Evolutionary conservation across 2,888 invertebrate species (phyloP).

Genomic region (Latrodectus elegans): DNA sequence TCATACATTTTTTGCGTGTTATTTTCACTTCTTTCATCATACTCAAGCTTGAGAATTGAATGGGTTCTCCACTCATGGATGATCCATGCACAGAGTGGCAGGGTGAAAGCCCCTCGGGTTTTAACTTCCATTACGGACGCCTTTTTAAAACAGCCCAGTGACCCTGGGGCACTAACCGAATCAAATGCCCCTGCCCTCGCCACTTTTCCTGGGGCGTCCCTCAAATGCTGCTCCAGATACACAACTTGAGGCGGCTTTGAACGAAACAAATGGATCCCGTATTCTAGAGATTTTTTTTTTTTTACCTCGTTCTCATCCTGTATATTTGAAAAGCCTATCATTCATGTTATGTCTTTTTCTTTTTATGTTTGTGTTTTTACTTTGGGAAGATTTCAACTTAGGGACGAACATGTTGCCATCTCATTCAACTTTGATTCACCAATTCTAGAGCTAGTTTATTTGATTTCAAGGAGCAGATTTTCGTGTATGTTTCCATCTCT

Average conservation of each 20-base stretch:
- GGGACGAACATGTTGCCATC: too few species aligned
- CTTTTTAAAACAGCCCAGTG: constrained; percentile 35
- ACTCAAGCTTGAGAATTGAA: not conserved
- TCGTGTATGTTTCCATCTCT: too few species aligned
- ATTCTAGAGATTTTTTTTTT: not conserved
- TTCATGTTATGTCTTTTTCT: not conserved
- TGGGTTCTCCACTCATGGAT: not conserved
- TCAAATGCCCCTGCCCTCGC: constrained; percentile 28
- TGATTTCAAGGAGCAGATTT: too few species aligned
- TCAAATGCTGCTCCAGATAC: constrained; percentile 45
- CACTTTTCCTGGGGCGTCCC: constrained; percentile 6
- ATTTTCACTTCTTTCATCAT: not conserved
- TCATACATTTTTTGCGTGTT: not conserved
- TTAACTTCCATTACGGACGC: constrained; percentile 47
- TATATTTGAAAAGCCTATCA: constrained; percentile 27
- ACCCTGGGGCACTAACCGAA: constrained; percentile 52
- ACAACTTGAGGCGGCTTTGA: constrained; percentile 32
- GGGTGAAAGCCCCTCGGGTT: constrained; percentile 29
- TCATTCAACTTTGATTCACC: too few species aligned
- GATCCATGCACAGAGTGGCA: constrained; percentile 2
- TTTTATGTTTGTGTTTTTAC: constrained; percentile 16
- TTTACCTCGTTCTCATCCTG: constrained; percentile 21
- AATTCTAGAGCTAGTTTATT: too few species aligned
- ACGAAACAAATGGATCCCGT: constrained; percentile 43
- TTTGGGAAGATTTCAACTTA: constrained; percentile 3